Conservation (phyloP, 2,113 vertebrate genomes). For the Sinocyclocheilus anshuiensis region DNA sequence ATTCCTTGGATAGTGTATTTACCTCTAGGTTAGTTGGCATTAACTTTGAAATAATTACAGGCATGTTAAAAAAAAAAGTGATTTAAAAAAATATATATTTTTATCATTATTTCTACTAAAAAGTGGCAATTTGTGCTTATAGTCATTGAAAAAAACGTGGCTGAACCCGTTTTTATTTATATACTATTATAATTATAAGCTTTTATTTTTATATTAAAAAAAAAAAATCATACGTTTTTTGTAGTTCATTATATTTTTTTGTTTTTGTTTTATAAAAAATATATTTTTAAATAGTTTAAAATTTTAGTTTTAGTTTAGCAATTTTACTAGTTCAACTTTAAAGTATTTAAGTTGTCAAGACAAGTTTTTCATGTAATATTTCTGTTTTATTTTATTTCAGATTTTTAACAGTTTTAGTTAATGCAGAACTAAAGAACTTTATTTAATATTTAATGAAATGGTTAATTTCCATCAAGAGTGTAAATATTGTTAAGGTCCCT, state of each 20-base stretch:
- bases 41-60: slow-evolving; percentile 18
- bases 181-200: too few relatives aligned
- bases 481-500: background rate
- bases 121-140: background rate
- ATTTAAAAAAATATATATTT: too few relatives aligned
- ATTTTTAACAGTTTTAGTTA: background rate
- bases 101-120: background rate
- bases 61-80: background rate
- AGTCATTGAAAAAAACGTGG: background rate
- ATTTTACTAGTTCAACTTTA: too few relatives aligned
- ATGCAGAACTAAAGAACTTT: background rate
- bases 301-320: background rate
- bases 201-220: too few relatives aligned
- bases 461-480: background rate
- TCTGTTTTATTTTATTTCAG: background rate
- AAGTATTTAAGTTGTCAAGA: background rate
- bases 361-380: background rate
- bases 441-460: background rate
- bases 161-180: background rate
- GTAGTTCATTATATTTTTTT: too few relatives aligned
- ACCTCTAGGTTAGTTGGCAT: slow-evolving; percentile 46
- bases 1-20: slow-evolving; percentile 65
- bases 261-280: background rate
- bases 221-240: too few relatives aligned
- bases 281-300: background rate